These are phyloP conservation scores for Halcyon chelicuti DNA, from an alignment of 2,797 vertebrate genomes.

Conservation along the genomic window DNA sequence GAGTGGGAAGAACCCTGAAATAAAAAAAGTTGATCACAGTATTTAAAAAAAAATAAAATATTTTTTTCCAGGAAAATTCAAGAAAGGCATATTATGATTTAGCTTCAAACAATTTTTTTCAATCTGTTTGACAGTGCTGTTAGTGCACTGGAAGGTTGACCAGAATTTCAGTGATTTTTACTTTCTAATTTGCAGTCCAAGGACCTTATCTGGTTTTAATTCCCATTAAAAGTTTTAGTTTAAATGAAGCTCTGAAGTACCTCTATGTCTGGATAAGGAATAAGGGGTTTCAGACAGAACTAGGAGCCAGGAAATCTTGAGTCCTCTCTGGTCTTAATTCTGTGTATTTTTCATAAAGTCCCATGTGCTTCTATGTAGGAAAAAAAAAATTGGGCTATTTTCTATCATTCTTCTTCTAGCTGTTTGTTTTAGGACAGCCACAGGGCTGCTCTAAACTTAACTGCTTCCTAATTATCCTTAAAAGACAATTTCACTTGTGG, in stretches of 20 bases:
- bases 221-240: background rate
- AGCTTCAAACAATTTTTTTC: background rate
- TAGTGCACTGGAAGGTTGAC: background rate
- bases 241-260: constrained; percentile 3
- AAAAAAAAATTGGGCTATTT: constrained; percentile 14
- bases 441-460: constrained; percentile 25
- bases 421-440: background rate
- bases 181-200: background rate
- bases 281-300: background rate
- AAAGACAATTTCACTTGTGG: constrained; percentile 22
- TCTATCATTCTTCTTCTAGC: background rate
- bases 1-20: background rate
- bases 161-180: background rate
- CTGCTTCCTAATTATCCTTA: constrained; percentile 40
- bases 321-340: constrained; percentile 21
- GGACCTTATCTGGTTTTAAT: background rate
- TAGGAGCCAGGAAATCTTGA: background rate
- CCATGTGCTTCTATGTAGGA: background rate
- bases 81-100: background rate
- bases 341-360: constrained; percentile 21
- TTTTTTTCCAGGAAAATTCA: background rate
- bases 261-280: background rate
- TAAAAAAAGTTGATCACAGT: background rate
- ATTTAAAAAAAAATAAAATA: background rate
- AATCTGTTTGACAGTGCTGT: background rate